These are phyloP conservation scores for Meda fulgida DNA, from an alignment of 2,797 vertebrate species.

Conservation along the genomic window DNA sequence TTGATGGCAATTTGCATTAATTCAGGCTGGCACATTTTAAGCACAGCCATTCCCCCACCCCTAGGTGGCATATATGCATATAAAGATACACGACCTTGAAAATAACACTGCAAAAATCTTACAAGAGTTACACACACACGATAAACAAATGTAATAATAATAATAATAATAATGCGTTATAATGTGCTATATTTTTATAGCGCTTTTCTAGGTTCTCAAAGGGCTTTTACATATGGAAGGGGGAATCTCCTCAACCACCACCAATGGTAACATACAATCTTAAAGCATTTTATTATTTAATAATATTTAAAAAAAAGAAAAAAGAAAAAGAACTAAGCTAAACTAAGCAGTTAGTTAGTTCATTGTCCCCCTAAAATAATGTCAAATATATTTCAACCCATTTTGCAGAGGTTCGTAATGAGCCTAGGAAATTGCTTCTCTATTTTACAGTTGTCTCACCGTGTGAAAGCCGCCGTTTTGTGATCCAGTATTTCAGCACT, in stretches of 20 bases:
- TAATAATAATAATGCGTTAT: too few species aligned
- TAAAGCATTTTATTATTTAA: constrained; percentile 3
- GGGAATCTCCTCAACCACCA: too few species aligned
- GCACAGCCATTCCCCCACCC: constrained; percentile 4
- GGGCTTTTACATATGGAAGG: too few species aligned
- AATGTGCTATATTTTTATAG: too few species aligned
- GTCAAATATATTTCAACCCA: neutral
- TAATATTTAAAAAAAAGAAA: neutral
- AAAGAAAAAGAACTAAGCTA: neutral
- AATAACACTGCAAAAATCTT: constrained; percentile 15
- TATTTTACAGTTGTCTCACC: constrained; percentile 21
- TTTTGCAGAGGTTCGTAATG: constrained; percentile 12
- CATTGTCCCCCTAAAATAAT: constrained; percentile 11
- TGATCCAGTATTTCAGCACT: constrained; percentile 1
- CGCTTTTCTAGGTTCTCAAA: too few species aligned
- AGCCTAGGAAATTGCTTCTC: constrained; percentile 8
- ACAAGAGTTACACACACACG: neutral
- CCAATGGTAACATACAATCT: neutral
- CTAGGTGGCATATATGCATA: neutral
- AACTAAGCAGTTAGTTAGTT: neutral
- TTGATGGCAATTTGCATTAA: constrained; percentile 27
- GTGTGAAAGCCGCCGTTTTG: neutral
- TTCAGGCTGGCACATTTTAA: constrained; percentile 14
- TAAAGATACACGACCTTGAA: constrained; percentile 32
- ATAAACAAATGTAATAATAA: constrained; percentile 29